Evolutionary conservation across 2,888 invertebrate species (phyloP), one percentile per base, ranked within the genome.

Genomic region (Corythucha ciliata): DNA sequence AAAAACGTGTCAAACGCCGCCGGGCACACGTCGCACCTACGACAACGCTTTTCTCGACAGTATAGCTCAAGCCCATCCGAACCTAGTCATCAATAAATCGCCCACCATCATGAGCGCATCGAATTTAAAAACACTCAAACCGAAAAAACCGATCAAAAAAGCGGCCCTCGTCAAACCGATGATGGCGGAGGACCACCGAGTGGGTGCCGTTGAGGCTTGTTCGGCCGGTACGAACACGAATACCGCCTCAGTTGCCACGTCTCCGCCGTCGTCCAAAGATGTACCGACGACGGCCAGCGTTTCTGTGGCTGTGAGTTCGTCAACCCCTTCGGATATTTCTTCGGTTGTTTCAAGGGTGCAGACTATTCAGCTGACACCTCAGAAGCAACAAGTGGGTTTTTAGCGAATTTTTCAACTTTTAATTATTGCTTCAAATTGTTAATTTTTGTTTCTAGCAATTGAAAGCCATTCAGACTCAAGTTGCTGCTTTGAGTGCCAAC

Each of bases 311-410:
- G n/a, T n/a, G n/a, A n/a, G n/a, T n/a, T n/a, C n/a, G n/a, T n/a
- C n/a, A n/a, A n/a, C n/a, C n/a, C n/a, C n/a, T n/a, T n/a, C n/a
- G n/a, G n/a, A 54, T 34, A 27, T 53, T 18, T 27, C 68, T 63
- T 63, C 65, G 66, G 63, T 67, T 64, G 49, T 71, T 16, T 79
- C 80, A 55, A 72, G 79, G 55, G 78, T 82, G 48, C 82, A 81
- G 63, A 81, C 81, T 8, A 82, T 83, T 58, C 82, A 83, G 62
- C 66, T 84, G 42, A 81, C 81, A 14, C 78, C 80, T 10, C 81
- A 82, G 61, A 83, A 82, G 62, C 83, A 83, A 63, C 78, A 78
- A 64, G 70, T 78, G 60, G 64, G 45, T 7, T 14, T 41, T 29
- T 21, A 22, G 29, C 6, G 14, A 18, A 12, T 24, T 48, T 22